Conservation (phyloP, 2,888 invertebrate species). For the Glaucopsyche alexis region DNA sequence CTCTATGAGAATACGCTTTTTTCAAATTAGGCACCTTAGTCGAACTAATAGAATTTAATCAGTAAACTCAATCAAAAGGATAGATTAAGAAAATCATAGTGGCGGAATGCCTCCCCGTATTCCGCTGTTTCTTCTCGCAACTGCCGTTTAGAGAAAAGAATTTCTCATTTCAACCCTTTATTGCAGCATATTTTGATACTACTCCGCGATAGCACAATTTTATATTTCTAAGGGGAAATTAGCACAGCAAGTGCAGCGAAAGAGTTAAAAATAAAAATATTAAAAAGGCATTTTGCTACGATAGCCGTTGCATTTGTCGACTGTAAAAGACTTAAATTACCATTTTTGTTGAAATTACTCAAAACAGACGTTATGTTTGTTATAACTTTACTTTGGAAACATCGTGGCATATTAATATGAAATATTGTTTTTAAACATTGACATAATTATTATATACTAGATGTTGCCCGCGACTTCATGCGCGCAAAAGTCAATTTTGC, state of each 20-base stretch:
- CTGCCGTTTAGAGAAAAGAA: constrained; percentile 45
- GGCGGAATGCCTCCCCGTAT: constrained; percentile 11
- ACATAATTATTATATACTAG: too few relatives aligned
- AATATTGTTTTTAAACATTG: too few relatives aligned
- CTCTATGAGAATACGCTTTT: too few relatives aligned
- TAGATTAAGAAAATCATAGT: constrained; percentile 28
- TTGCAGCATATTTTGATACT: constrained; percentile 46
- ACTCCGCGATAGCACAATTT: constrained; percentile 37
- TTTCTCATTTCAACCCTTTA: constrained; percentile 50
- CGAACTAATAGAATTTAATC: not conserved
- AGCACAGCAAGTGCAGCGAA: constrained; percentile 42
- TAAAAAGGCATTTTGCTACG: constrained; percentile 21
- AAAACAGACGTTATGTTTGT: not conserved
- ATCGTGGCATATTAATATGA: not conserved
- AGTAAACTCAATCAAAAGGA: constrained; percentile 18
- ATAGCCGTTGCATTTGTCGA: not conserved
- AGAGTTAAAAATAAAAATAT: constrained; percentile 34
- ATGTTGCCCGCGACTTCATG: too few relatives aligned
- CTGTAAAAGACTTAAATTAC: not conserved
- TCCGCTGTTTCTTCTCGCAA: constrained; percentile 30
- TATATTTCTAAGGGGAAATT: constrained; percentile 47
- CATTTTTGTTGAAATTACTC: not conserved
- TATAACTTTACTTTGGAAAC: not conserved
- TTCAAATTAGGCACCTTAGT: too few relatives aligned
- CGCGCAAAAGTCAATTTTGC: too few relatives aligned